Percentiles rank a stretch among this genome's conserved stretches.
Evolutionary conservation across 2,888 invertebrate genomes (phyloP).

Genomic region (Drosophila diplacantha): DNA sequence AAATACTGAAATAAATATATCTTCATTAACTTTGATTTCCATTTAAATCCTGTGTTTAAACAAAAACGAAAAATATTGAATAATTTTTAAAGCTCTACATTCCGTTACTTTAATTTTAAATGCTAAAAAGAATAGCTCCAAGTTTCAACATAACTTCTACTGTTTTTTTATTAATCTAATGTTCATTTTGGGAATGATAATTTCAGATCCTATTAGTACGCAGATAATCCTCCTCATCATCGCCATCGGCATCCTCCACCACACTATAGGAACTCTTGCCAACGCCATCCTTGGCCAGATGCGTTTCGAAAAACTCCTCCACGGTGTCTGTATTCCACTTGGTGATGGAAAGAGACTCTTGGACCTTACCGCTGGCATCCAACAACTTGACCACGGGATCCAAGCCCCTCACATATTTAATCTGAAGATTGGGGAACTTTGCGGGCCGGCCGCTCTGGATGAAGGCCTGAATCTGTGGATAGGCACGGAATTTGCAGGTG

Average conservation of each 20-base stretch:
- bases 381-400: slow-evolving; percentile 96
- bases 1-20: too few relatives aligned
- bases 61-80: neutral
- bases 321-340: slow-evolving; percentile 99
- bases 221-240: slow-evolving; percentile 77
- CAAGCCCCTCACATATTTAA: slow-evolving; percentile 94
- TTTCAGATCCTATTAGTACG: slow-evolving; percentile 57
- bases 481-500: slow-evolving; percentile 98
- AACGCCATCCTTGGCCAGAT: slow-evolving; percentile 81
- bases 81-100: neutral
- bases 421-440: slow-evolving; percentile 93
- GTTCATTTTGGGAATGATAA: slow-evolving; percentile 9
- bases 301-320: slow-evolving; percentile 95
- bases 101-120: neutral
- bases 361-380: slow-evolving; percentile 89
- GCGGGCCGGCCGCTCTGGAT: slow-evolving; percentile 94
- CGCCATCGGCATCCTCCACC: slow-evolving; percentile 79
- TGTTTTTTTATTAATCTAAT: slow-evolving; percentile 13
- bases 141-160: neutral
- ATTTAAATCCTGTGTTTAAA: neutral
- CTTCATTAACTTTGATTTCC: neutral
- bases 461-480: slow-evolving; percentile 99
- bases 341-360: slow-evolving; percentile 95
- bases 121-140: neutral
- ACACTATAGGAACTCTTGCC: slow-evolving; percentile 74